Conservation (phyloP, 2,113 vertebrate species). For the Eira barbara region DNA sequence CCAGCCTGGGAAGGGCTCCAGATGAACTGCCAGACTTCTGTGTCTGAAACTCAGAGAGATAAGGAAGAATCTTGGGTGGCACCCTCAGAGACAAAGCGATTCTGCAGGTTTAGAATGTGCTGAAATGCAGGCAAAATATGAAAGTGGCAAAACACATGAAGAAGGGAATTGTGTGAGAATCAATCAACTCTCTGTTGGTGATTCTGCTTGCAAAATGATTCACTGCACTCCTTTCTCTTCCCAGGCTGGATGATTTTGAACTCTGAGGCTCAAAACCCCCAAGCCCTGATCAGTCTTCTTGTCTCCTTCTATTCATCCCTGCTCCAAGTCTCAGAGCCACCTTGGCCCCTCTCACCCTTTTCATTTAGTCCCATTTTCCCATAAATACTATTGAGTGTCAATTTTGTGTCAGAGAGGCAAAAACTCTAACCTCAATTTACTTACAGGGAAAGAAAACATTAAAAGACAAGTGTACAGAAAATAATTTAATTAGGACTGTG, state of each 20-base stretch:
- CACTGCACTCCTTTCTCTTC: neutral
- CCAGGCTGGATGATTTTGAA: constrained; percentile 24
- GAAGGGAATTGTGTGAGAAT: neutral
- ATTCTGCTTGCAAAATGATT: constrained; percentile 12
- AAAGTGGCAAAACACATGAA: neutral
- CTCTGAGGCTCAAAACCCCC: neutral
- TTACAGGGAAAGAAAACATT: constrained; percentile 15
- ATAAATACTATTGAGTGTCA: constrained; percentile 26
- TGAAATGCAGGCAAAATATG: constrained; percentile 11
- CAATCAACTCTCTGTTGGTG: neutral
- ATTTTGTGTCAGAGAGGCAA: constrained; percentile 23
- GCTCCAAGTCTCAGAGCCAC: neutral
- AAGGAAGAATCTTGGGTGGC: constrained; percentile 36
- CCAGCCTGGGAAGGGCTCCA: constrained; percentile 63
- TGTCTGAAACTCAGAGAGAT: constrained; percentile 56
- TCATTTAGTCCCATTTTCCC: neutral
- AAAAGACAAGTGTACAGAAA: neutral
- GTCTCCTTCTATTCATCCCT: neutral
- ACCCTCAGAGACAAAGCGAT: constrained; percentile 38
- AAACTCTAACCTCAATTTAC: neutral
- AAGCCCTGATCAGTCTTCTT: neutral
- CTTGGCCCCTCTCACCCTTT: neutral
- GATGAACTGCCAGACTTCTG: constrained; percentile 64
- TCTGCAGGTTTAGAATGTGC: constrained; percentile 28
- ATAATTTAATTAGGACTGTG: constrained; percentile 33